Conservation (phyloP, 2,113 vertebrate genomes). For the Thinocorus orbignyianus region DNA sequence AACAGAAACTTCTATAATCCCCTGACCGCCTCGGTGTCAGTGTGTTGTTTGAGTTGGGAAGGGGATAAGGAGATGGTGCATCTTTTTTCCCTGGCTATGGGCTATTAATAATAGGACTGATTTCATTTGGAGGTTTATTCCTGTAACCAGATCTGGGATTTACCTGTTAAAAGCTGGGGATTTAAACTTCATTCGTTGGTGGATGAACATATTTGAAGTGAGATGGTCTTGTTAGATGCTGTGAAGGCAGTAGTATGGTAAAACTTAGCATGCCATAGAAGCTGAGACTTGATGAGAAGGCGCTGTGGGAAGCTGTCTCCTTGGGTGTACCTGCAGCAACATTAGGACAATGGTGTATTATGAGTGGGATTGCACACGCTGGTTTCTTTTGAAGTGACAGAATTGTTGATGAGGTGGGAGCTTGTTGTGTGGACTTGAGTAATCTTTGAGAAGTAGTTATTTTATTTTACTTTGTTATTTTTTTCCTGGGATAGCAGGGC, state of each 20-base stretch:
- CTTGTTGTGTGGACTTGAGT: not conserved
- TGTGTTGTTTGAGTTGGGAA: not conserved
- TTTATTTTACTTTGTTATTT: not conserved
- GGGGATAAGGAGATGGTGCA: not conserved
- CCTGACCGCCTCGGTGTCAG: not conserved
- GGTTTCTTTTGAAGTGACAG: not conserved
- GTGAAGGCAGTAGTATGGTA: not conserved
- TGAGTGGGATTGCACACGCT: fast-evolving
- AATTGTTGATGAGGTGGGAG: not conserved
- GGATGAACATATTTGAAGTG: not conserved
- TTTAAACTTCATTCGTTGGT: not conserved
- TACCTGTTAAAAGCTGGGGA: not conserved
- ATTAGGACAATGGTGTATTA: not conserved
- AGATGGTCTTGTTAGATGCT: not conserved
- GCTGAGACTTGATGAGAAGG: not conserved
- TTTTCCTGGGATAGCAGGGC: not conserved
- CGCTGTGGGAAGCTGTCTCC: not conserved
- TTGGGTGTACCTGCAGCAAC: not conserved
- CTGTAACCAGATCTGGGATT: not conserved
- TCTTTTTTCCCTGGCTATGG: not conserved
- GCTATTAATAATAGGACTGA: not conserved
- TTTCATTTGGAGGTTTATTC: not conserved
- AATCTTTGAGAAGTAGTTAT: not conserved
- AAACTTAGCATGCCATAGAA: not conserved
- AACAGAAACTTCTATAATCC: not conserved